phyloP scores from a whole-genome alignment of 2,113 vertebrate genomes.

The Mirza zaza region DNA sequence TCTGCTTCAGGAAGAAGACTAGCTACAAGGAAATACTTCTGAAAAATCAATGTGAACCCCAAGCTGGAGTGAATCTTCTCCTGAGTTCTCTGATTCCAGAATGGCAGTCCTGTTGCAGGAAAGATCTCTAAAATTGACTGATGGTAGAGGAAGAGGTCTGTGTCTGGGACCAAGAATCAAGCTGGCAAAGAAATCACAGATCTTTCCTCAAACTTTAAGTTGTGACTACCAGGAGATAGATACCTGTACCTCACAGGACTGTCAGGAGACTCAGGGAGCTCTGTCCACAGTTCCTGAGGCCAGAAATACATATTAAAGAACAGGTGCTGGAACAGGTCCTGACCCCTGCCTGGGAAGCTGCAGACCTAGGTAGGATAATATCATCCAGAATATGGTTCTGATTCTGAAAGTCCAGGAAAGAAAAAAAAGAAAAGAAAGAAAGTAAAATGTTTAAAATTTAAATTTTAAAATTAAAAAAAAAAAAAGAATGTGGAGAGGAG shows the following conservation, averaged over 20 bases:
- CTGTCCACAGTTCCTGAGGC: neutral
- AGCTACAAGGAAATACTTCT: conserved; percentile 35
- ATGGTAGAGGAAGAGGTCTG: neutral
- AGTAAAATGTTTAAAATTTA: too few relatives aligned
- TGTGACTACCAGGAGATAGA: neutral
- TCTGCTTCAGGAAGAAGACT: conserved; percentile 32
- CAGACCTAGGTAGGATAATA: neutral
- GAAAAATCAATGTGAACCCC: conserved; percentile 27
- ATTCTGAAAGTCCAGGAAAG: too few relatives aligned
- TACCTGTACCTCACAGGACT: neutral
- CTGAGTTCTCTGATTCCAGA: conserved; percentile 28
- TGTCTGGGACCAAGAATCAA: neutral
- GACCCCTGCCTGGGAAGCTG: neutral
- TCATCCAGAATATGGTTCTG: neutral
- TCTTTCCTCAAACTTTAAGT: neutral
- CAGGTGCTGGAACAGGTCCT: neutral
- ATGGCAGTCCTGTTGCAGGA: neutral
- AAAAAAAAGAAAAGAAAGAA: too few relatives aligned
- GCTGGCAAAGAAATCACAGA: neutral
- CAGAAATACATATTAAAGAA: neutral
- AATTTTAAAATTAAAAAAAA: too few relatives aligned
- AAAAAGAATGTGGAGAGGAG: neutral
- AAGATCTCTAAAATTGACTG: neutral
- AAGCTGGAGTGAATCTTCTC: conserved; percentile 42
- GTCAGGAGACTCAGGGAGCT: neutral